phyloP scores from a whole-genome alignment of 2,113 vertebrate species.

The Phrynosoma blainvillii region DNA sequence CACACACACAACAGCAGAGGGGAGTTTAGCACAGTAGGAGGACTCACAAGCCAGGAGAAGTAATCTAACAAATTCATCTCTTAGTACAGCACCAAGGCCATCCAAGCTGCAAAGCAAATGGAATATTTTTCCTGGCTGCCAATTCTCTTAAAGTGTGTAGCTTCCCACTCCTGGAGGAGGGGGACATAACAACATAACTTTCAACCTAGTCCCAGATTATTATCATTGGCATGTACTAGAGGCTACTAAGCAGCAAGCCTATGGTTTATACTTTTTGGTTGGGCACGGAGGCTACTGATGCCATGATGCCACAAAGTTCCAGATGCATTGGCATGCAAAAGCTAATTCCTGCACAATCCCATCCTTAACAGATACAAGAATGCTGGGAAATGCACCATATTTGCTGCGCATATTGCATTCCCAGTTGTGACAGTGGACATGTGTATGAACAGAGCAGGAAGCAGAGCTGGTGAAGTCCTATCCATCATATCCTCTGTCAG shows the following conservation, averaged over 20 bases:
- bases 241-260: background rate
- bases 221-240: background rate
- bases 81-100: rapidly evolving
- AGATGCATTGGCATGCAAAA: no score
- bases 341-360: no score
- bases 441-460: no score
- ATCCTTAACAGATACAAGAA: no score
- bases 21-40: conserved; percentile 3
- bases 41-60: background rate
- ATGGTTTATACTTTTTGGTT: background rate
- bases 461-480: no score
- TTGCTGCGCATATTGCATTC: no score
- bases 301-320: no score
- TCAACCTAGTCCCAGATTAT: background rate
- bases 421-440: no score
- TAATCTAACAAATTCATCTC: background rate
- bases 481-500: no score
- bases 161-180: background rate
- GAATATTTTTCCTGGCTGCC: background rate
- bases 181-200: background rate
- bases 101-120: background rate
- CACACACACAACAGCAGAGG: no score
- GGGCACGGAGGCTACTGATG: background rate
- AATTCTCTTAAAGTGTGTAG: no score
- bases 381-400: no score